These are phyloP conservation scores for Gerris lacustris DNA, from an alignment of 2,888 invertebrate species.

Conservation along the genomic window DNA sequence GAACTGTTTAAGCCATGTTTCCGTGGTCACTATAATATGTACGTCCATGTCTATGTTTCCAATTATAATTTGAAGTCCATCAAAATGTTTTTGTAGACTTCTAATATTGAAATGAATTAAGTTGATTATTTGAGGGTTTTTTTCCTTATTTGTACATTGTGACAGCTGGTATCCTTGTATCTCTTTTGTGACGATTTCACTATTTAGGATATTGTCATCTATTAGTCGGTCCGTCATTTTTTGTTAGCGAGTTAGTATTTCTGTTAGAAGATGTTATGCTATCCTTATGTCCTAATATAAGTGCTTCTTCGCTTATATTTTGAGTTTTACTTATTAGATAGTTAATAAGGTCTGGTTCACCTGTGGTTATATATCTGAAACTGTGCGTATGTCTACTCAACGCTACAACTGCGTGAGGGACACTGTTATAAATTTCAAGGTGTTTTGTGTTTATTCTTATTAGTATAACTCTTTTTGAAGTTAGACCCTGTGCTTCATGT, in stretches of 20 bases:
- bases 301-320: neutral
- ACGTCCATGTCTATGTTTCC: neutral
- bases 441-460: neutral
- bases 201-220: neutral
- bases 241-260: too few relatives aligned
- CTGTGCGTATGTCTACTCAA: constrained; percentile 12
- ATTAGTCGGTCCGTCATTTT: neutral
- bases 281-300: neutral
- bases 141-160: neutral
- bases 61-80: neutral
- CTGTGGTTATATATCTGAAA: constrained; percentile 5
- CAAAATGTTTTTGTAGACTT: neutral
- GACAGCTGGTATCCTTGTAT: neutral
- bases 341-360: neutral
- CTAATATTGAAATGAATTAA: neutral
- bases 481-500: neutral
- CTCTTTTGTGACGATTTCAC: neutral
- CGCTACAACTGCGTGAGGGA: neutral
- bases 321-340: neutral
- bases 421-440: constrained; percentile 6
- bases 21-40: neutral
- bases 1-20: neutral
- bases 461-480: neutral
- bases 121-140: neutral
- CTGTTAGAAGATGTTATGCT: too few relatives aligned